These are phyloP conservation scores for Gymnarchus niloticus DNA, from an alignment of 2,113 vertebrate genomes.

Conservation along the genomic window DNA sequence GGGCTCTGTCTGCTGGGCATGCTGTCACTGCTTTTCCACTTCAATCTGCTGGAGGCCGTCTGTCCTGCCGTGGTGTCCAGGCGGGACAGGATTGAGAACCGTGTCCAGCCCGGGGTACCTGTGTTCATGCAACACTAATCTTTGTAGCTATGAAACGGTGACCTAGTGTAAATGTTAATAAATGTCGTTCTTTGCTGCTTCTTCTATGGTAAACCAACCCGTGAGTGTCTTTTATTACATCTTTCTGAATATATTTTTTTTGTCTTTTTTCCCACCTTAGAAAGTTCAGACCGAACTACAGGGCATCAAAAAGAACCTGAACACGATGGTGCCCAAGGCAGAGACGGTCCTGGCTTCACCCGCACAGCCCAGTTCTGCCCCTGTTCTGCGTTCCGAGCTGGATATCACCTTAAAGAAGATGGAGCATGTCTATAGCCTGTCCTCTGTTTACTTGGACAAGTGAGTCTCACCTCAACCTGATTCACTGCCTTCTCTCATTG, in stretches of 20 bases:
- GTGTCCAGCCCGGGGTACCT: not conserved
- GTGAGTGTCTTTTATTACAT: not conserved
- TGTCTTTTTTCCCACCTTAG: slow-evolving; percentile 48
- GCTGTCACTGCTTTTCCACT: slow-evolving; percentile 7
- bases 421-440: slow-evolving; percentile 82
- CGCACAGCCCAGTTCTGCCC: slow-evolving; percentile 61
- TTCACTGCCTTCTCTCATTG: not conserved
- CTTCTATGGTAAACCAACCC: not conserved
- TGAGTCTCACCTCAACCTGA: slow-evolving; percentile 51
- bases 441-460: slow-evolving; percentile 89
- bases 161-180: not conserved
- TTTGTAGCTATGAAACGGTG: slow-evolving; percentile 11
- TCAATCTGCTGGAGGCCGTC: slow-evolving; percentile 10
- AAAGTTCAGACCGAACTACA: slow-evolving; percentile 81
- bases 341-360: slow-evolving; percentile 70
- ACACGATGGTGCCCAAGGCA: slow-evolving; percentile 67
- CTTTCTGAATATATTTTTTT: not conserved
- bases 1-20: not conserved
- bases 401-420: slow-evolving; percentile 86
- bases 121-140: not conserved
- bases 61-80: not conserved
- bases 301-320: slow-evolving; percentile 72
- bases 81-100: not conserved
- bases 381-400: slow-evolving; percentile 78
- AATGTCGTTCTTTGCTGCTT: not conserved